These are phyloP conservation scores for Scaptomyza parva DNA, from an alignment of 2,888 invertebrate genomes.

Conservation along the genomic window DNA sequence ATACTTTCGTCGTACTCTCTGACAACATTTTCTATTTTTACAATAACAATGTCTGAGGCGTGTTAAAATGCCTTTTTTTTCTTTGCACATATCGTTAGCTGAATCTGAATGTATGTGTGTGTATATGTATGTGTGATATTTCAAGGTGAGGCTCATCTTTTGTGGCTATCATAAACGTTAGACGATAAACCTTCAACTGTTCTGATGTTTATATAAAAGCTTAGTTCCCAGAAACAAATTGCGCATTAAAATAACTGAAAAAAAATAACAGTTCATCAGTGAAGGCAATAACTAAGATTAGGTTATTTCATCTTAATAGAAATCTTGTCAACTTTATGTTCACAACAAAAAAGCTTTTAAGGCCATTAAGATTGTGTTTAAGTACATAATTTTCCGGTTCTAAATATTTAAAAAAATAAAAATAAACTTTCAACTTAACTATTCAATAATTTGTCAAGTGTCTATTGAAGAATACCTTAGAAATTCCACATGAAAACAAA, in stretches of 20 bases:
- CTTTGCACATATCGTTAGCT: conserved; percentile 39
- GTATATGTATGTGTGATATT: conserved; percentile 13
- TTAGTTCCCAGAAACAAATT: conserved; percentile 21
- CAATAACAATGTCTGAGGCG: conserved; percentile 36
- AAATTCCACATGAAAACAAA: background rate
- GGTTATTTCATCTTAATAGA: background rate
- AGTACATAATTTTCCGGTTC: background rate
- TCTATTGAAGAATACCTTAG: background rate
- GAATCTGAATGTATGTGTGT: conserved; percentile 3
- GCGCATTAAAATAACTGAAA: conserved; percentile 18
- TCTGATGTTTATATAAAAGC: conserved; percentile 22
- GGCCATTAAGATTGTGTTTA: background rate
- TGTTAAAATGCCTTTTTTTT: conserved; percentile 39
- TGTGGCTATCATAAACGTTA: conserved; percentile 23
- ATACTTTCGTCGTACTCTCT: conserved; percentile 51
- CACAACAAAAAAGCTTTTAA: background rate
- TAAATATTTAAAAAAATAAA: background rate
- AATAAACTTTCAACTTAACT: background rate
- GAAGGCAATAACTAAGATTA: background rate
- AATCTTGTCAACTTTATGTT: background rate
- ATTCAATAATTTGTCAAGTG: background rate
- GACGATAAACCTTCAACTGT: conserved; percentile 25
- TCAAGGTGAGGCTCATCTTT: conserved; percentile 55
- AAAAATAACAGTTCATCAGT: conserved; percentile 1
- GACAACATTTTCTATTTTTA: conserved; percentile 68